phyloP scores from a whole-genome alignment of 2,888 invertebrate species.

The Cephus pulcher region DNA sequence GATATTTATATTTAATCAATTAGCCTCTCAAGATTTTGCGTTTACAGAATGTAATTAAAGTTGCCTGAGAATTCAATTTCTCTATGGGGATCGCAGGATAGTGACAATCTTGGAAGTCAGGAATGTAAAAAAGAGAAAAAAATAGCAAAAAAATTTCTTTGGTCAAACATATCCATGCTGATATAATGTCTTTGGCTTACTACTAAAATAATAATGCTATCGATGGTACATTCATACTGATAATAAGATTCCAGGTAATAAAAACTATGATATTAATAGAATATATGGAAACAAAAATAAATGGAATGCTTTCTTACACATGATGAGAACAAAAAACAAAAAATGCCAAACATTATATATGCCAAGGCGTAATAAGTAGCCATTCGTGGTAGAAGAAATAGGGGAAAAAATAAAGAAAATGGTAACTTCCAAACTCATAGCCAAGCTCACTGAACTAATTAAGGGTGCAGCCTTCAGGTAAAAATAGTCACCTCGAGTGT shows the following conservation, averaged over 20 bases:
- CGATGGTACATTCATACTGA: neutral
- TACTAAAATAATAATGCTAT: neutral
- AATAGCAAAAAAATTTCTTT: neutral
- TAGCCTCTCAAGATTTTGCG: neutral
- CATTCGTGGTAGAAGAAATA: neutral
- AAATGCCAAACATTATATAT: neutral
- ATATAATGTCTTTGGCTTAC: neutral
- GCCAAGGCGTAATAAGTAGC: neutral
- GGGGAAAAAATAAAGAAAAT: neutral
- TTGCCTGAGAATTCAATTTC: neutral
- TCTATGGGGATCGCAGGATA: neutral
- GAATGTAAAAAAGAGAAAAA: neutral
- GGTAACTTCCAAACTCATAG: neutral
- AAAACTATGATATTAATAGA: neutral
- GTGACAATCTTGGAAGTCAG: neutral
- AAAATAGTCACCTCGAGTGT: constrained; percentile 67
- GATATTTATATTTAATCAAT: neutral
- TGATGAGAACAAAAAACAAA: neutral
- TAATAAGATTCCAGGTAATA: neutral
- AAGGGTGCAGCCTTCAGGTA: constrained; percentile 34
- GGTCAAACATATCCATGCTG: neutral
- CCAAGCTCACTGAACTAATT: neutral
- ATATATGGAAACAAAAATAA: neutral
- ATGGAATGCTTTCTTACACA: neutral
- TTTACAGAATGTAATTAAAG: neutral